Conservation (phyloP, 2,888 invertebrate species). For the Agonum fuliginosum region DNA sequence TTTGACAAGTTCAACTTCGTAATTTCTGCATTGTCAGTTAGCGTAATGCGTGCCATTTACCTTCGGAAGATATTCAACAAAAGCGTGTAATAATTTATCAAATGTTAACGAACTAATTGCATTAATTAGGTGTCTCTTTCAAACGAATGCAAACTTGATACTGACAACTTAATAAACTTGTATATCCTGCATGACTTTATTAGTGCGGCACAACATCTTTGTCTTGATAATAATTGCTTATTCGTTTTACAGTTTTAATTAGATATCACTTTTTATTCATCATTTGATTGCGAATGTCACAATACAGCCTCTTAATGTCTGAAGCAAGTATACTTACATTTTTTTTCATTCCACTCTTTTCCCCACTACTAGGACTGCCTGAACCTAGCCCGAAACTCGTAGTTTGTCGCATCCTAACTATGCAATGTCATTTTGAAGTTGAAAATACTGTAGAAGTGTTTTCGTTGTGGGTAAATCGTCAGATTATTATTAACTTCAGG, state of each 20-base stretch:
- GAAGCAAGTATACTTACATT: too few species aligned
- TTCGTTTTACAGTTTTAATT: slow-evolving; percentile 12
- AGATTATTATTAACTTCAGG: too few species aligned
- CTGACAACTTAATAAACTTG: slow-evolving; percentile 51
- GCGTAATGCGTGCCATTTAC: slow-evolving; percentile 46
- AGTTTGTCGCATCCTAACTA: too few species aligned
- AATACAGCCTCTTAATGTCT: too few species aligned
- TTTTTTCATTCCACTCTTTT: too few species aligned
- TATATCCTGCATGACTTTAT: slow-evolving; percentile 29
- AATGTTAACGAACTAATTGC: slow-evolving; percentile 55
- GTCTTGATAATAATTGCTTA: slow-evolving; percentile 44
- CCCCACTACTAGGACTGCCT: too few species aligned
- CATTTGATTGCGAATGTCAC: background rate
- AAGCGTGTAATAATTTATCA: slow-evolving; percentile 56
- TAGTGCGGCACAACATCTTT: background rate
- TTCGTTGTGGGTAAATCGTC: too few species aligned
- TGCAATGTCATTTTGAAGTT: too few species aligned
- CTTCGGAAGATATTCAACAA: slow-evolving; percentile 38
- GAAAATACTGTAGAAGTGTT: too few species aligned
- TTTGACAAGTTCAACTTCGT: slow-evolving; percentile 53
- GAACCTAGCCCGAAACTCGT: too few species aligned
- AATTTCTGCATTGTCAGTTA: slow-evolving; percentile 49
- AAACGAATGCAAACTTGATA: slow-evolving; percentile 51
- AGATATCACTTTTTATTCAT: slow-evolving; percentile 4
- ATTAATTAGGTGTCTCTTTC: slow-evolving; percentile 49